A percentile compares a stretch with the other conserved stretches of the same genome.
phyloP scores from a whole-genome alignment of 2,113 vertebrate genomes.

The Tragelaphus imberbis region DNA sequence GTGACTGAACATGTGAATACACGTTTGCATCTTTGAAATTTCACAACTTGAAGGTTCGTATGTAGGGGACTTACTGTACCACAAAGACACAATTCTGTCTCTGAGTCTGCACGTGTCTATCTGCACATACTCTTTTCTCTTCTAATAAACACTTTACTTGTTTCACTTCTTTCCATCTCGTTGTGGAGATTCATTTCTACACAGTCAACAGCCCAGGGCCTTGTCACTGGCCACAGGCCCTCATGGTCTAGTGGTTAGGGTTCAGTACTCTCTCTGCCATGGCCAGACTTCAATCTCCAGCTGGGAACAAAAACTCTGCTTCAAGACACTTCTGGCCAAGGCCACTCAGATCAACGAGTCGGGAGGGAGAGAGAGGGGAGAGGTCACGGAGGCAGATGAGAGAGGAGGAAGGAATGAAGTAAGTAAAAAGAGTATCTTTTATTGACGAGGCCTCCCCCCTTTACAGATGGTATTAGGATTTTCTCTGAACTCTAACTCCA shows the following conservation, averaged over 20 bases:
- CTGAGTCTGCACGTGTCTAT: rapidly evolving
- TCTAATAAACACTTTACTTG: not conserved
- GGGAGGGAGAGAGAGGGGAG: not conserved
- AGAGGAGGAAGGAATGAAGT: not conserved
- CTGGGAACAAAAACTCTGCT: not conserved
- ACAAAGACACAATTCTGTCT: not conserved
- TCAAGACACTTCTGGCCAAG: not conserved
- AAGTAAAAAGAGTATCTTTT: not conserved
- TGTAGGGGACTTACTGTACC: not conserved
- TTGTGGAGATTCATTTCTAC: not conserved
- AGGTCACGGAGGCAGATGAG: not conserved
- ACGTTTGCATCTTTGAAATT: not conserved
- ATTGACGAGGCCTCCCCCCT: not conserved
- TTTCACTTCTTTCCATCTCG: not conserved
- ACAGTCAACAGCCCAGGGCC: not conserved
- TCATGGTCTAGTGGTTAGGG: not conserved
- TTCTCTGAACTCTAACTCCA: not conserved
- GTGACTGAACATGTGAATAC: not conserved
- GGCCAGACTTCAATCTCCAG: not conserved
- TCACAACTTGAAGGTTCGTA: not conserved
- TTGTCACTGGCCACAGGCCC: not conserved
- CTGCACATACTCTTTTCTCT: not conserved
- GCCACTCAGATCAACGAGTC: not conserved
- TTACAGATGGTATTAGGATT: not conserved
- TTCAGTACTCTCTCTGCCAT: not conserved